A percentile compares a stretch with the other conserved stretches of the same genome.
These are phyloP conservation scores for Irena cyanogastra DNA, from an alignment of 2,113 vertebrate species.

Conservation along the genomic window DNA sequence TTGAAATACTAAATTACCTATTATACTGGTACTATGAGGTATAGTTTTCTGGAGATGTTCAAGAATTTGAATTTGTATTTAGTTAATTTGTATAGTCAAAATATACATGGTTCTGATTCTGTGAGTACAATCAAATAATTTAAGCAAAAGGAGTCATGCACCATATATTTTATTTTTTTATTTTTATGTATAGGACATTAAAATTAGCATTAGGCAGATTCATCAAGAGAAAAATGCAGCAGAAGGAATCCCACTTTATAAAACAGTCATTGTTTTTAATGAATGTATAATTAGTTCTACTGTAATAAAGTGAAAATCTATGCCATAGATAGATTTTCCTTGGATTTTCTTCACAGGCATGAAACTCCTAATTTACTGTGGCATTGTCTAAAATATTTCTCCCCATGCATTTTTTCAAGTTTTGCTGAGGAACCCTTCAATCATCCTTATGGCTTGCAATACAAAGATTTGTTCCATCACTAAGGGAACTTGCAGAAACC, in stretches of 20 bases:
- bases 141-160: neutral
- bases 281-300: neutral
- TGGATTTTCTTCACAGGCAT: neutral
- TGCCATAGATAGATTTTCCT: neutral
- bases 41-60: neutral
- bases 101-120: neutral
- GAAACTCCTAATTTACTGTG: neutral
- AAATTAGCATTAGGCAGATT: neutral
- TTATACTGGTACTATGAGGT: neutral
- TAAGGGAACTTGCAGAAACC: neutral
- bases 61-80: neutral
- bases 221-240: neutral
- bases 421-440: conserved; percentile 21
- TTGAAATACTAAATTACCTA: neutral
- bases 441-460: neutral
- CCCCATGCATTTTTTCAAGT: neutral
- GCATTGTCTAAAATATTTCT: neutral
- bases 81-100: neutral
- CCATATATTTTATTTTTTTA: neutral
- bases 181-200: neutral
- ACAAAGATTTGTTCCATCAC: neutral
- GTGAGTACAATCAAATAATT: neutral
- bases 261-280: conserved; percentile 12
- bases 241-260: neutral
- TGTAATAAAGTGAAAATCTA: conserved; percentile 19